Evolutionary conservation across 2,113 vertebrate species (phyloP), one percentile per base, ranked within the genome.

Genomic region (Gulo gulo): DNA sequence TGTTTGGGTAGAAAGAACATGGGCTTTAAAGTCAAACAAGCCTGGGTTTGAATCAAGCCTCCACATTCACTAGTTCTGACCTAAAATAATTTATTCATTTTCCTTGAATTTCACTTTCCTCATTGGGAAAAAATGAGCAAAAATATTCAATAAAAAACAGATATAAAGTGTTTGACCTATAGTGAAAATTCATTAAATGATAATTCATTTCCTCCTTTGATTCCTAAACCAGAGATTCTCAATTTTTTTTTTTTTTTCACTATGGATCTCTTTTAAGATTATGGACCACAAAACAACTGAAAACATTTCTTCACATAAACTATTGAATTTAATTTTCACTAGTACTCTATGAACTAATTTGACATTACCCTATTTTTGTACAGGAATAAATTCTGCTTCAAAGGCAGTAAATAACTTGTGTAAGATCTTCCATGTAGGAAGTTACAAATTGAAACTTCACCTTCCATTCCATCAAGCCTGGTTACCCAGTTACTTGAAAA

Each of bases 121-220:
- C 52, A 91, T 50, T 83, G 67, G 45, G 42, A 88, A 96, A 91
- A 74, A 80, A 42, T 16, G 24, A 42, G 26, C 45, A 93, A 93
- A 84, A 45, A 31, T 47, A 96, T 57, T 89, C 74, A 97, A 59
- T 67, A 36, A 92, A 61, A 96, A 96, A 42, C 14, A 91, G 1
- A 91, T 57, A 78, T 16, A 82, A 91, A 78, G 23, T 84, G 7
- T 87, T 91, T 85, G 52, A 81, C 4, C 14, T 36, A 47, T 21
- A 80, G 63, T 14, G 86, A 92, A 73, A 83, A 84, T 15, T 63
- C 90, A 95, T 82, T 96, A 96, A 96, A 91, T 90, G 61, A 84
- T 39, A 81, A 95, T 88, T 34, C 8, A 85, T 89, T 88, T 88
- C 21, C 23, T 92, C n/a, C 39, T 88, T 90, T 89, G 74, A 42